These are phyloP conservation scores for Psilopsiagon aymara DNA, from an alignment of 2,113 vertebrate species.

Conservation along the genomic window DNA sequence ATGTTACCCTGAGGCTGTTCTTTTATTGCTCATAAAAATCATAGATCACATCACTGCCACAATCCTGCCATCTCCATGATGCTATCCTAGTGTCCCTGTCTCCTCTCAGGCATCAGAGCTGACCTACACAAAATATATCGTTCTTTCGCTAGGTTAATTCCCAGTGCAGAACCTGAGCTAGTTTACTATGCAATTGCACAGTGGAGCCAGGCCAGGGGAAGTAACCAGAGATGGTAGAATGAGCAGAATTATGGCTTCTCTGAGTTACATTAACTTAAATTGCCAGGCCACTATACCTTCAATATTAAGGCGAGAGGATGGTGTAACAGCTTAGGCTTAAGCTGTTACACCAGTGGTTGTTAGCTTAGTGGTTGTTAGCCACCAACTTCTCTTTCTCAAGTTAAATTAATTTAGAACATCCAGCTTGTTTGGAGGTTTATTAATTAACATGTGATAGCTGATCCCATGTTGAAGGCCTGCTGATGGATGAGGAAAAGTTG, in stretches of 20 bases:
- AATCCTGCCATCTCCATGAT: background rate
- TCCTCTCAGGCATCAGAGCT: background rate
- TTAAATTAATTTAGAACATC: background rate
- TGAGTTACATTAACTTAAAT: background rate
- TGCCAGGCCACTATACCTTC: background rate
- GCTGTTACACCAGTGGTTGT: too few species aligned
- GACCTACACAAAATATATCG: background rate
- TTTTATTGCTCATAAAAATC: background rate
- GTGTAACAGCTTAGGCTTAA: background rate
- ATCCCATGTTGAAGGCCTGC: background rate
- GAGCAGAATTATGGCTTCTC: background rate
- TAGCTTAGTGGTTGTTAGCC: background rate
- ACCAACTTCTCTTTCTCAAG: background rate
- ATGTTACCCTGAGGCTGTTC: background rate
- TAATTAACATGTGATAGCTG: constrained; percentile 12
- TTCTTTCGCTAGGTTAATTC: background rate
- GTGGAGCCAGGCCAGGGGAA: background rate
- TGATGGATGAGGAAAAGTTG: constrained; percentile 11
- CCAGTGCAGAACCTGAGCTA: background rate
- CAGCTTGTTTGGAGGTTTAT: background rate
- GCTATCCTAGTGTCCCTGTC: background rate
- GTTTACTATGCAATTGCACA: background rate
- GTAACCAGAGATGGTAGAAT: background rate
- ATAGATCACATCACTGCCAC: background rate
- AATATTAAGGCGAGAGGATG: background rate